Base-by-base conservation (phyloP, 1,140 invertebrate genomes). In the Nylanderia fulva region DNA sequence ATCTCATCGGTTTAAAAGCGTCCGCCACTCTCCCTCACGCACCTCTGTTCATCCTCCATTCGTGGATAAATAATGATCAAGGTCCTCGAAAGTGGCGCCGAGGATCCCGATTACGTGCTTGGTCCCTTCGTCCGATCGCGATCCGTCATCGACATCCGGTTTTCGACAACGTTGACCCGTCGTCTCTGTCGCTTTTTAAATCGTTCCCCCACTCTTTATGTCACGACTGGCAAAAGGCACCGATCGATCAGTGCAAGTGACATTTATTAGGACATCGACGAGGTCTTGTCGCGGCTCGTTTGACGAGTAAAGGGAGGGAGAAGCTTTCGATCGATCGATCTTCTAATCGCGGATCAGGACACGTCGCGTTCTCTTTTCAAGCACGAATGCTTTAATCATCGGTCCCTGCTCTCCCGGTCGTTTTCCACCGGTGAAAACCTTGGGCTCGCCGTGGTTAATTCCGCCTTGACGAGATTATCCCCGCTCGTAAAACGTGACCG, bases 1-100 rank as follows among this genome's bases (percentile, higher is more conserved):
- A 97, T 94, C 89, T 92, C 92, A 92, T 90, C 89, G 77, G 89
- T 90, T 89, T 90, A 80, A 84, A 69, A 85, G 63, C 71, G 80
- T 83, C 45, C 60, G n/a, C 68, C 48, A 80, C 45, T 48, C 60
- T 64, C 66, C 15, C 66, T 83, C 80, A 84, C 80, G 42, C 71
- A 52, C 27, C 13, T 27, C 29, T n/a, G 27, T 33, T 76, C 54
- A 82, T 82, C n/a, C 52, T 69, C 63, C 79, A 85, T 45, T 15
- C 83, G 82, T 64, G 84, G 69, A 82, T 88, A 69, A 54, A 82
- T 88, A 69, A 54, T 33, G 15, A 33, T 54, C 11, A 33, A 18
- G 45, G 61, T 29, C 64, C 63, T 66, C 27, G 21, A 29, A 45
- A 80, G 39, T 18, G 39, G 39, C 36, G 56, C 18, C 24, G 52